Evolutionary conservation across 2,888 invertebrate genomes (phyloP), one percentile per base, ranked within the genome.

Genomic region (Lepeophtheirus nordmannii): DNA sequence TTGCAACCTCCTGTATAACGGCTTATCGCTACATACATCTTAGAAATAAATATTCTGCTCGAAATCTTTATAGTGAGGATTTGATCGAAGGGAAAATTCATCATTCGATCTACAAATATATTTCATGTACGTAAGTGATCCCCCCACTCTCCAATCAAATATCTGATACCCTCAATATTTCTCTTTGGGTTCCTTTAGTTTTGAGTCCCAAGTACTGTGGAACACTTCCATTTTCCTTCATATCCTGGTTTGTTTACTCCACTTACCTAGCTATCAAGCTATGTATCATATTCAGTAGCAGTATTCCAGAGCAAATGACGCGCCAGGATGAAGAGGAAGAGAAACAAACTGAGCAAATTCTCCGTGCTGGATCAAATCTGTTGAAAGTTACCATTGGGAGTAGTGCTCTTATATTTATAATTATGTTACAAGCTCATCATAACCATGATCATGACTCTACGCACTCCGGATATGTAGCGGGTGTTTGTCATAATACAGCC

Each of bases 1-100:
- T 62, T 23, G 62, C 62, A 17, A 62, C 40, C 17, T 40, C 39
- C 39, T 62, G 37, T 40, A 62, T 40, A 20, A 62, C 62, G 11
- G 62, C 62, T n/a, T 62, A 62, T 40, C 39, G 62, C 37, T 62
- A 62, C 62, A 62, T 62, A 20, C 62, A 62, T 20, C 22, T 62
- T 20, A 7, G 62, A 20, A 30, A 40, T 12, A 62, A 62, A 41
- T 62, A 39, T 14, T 37, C 39, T 1, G 62, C 20, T 1, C n/a
- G 40, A 10, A 20, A 40, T 23, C 7, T 20, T 8, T 41, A 39
- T 10, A 39, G 40, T 10, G 62, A 62, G 40, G 40, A 62, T 22
- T 10, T 39, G 14, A 41, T 62, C 23, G 39, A 62, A 40, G 39
- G 20, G 11, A 62, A 62, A 41, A 62, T 62, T 40, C 62, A 41